Base-by-base conservation (phyloP, 2,888 invertebrate species). In the Andrena camellia region DNA sequence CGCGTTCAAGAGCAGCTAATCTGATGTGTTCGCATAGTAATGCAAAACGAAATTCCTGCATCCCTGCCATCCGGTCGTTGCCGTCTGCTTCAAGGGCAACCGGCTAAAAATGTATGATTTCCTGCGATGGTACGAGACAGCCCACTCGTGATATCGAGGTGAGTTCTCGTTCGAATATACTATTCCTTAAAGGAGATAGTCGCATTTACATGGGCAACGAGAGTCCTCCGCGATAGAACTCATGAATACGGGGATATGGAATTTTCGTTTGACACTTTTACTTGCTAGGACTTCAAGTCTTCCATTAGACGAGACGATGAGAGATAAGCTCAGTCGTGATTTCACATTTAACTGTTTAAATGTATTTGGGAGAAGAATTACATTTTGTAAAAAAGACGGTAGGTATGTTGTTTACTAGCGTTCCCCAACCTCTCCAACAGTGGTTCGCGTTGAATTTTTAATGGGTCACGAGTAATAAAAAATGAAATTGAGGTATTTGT, bases 1-100 rank as follows among this genome's bases (percentile, higher is more conserved):
- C 13, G 3, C n/a, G 1, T 76, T 66, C 13, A 48, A 2, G 13
- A 17, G 35, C 10, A 23, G 29, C 50, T 72, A 68, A 81, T 78
- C 67, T 10, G 26, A 33, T 13, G 52, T 50, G 17, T 29, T 29
- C n/a, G 60, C 10, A 31, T 81, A 67, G 68, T 57, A 52, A 71
- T 54, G n/a, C 59, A 54, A 52, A 50, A 72, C 31, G 33, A 74
- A 73, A 73, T 78, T 78, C 78, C 29, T 70, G 35, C 69, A 63
- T 31, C 20, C 29, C 66, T 26, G 33, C 66, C 60, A 70, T 26
- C 59, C 26, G 81, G 81, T 78, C 81, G 72, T 81, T 78, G 81
- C 33, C 81, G 33, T 33, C 60, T 52, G 29, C 23, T 48, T 74
- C 81, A 81, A 81, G 81, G 81, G 17, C 59, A 60, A 13, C 29